Evolutionary conservation across 1,140 invertebrate species (phyloP), one percentile per base, ranked within the genome.

Genomic region (Orchestia grillus): DNA sequence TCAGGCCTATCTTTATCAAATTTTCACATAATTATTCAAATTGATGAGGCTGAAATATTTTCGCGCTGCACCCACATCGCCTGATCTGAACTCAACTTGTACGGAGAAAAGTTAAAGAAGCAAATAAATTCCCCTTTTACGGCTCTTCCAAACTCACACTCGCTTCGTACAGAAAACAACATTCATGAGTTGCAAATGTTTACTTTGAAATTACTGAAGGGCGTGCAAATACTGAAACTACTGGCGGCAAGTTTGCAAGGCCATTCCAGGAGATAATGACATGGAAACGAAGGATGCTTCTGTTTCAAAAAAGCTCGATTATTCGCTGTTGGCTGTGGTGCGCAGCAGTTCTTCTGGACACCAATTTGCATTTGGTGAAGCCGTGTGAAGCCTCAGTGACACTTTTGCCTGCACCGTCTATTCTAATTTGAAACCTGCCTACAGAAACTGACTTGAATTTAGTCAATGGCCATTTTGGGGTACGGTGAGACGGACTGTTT

Each of bases 251-350:
- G 36, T 90, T 90, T 8, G n/a, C 88, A 8, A 42, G 88, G 43
- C 88, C 88, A 90, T 90, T 90, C 36, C 41, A 3, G 3, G 11
- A 44, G 88, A 42, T 90, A 90, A 42, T 42, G 88, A 90, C 88
- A 90, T 90, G 88, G 88, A 90, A 90, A 90, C 43, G 88, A 90
- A 90, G 88, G 41, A 36, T 4, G 88, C 88, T 90, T 90, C 88
- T 90, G 88, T 90, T 90, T 90, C 88, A 90, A 90, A 90, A 90
- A 90, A 3, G n/a, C n/a, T 90, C 36, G 15, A 36, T 41, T 28
- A 90, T 90, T 90, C 41, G 43, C 28, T 90, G 88, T 44, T 44
- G 36, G 36, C 88, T 41, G 36, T 90, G 36, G 36, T 90, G 36
- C 3, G 43, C n/a, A 19, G 88, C 88, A 41, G 88, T 90, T 41